These are phyloP conservation scores for Tetropium fuscum DNA, from an alignment of 2,888 invertebrate genomes.

Conservation along the genomic window DNA sequence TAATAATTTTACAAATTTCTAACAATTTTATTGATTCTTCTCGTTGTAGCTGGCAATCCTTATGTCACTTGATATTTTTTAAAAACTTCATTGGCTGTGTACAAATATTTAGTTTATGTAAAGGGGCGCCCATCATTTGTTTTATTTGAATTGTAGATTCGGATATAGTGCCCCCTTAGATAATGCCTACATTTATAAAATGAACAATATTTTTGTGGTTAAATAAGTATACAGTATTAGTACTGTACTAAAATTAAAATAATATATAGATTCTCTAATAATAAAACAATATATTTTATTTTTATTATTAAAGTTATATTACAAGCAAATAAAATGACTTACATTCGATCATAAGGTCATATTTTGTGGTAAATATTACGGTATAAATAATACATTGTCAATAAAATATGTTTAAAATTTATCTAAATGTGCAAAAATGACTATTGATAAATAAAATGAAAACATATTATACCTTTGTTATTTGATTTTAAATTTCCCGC, in stretches of 20 bases:
- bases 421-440: conserved; percentile 16
- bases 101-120: conserved; percentile 29
- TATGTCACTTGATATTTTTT: conserved; percentile 18
- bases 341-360: conserved; percentile 1
- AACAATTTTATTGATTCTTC: not conserved
- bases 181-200: conserved; percentile 17
- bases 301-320: conserved; percentile 8
- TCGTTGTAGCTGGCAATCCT: conserved; percentile 19
- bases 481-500: not conserved
- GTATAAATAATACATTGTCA: conserved; percentile 13
- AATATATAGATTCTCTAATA: conserved; percentile 11
- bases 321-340: conserved; percentile 5
- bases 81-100: conserved; percentile 37
- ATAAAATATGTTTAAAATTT: conserved; percentile 20
- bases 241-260: conserved; percentile 8
- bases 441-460: conserved; percentile 5
- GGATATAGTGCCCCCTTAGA: conserved; percentile 13
- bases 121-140: conserved; percentile 16
- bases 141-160: conserved; percentile 7
- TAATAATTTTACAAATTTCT: conserved; percentile 15
- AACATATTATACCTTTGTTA: not conserved
- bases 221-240: not conserved
- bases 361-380: conserved; percentile 21
- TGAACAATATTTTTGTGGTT: conserved; percentile 13
- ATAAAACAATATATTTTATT: conserved; percentile 18